Conservation (phyloP, 2,888 invertebrate genomes). For the Dryocosmus kuriphilus region DNA sequence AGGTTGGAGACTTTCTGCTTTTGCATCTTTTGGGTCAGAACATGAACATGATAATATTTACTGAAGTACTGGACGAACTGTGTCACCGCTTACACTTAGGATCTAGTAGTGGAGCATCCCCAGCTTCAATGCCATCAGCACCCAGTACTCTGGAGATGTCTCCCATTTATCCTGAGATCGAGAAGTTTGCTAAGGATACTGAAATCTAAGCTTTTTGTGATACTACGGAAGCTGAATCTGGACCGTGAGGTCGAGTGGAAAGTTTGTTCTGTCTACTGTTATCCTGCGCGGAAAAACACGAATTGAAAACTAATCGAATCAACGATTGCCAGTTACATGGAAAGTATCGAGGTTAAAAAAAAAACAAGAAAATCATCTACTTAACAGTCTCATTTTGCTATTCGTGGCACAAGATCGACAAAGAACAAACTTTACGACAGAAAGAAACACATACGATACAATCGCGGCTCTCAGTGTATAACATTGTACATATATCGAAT, state of each 20-base stretch:
- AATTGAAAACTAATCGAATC: conserved; percentile 53
- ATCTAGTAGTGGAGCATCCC: conserved; percentile 82
- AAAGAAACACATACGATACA: neutral
- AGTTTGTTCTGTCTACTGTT: conserved; percentile 45
- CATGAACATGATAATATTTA: conserved; percentile 89
- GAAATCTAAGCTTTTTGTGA: conserved; percentile 41
- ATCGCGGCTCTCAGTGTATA: neutral
- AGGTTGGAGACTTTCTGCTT: conserved; percentile 93
- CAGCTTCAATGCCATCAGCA: conserved; percentile 84
- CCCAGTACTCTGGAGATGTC: conserved; percentile 93
- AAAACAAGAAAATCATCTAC: neutral
- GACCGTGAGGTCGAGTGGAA: conserved; percentile 40
- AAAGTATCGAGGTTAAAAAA: neutral
- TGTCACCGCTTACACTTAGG: conserved; percentile 84
- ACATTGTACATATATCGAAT: conserved; percentile 12
- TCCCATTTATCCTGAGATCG: conserved; percentile 89
- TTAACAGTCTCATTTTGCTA: neutral
- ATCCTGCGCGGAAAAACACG: conserved; percentile 48
- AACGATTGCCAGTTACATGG: conserved; percentile 48
- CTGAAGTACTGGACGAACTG: conserved; percentile 89
- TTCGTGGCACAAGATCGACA: neutral
- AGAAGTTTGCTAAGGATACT: conserved; percentile 83
- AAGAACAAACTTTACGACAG: neutral
- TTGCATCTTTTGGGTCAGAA: conserved; percentile 92
- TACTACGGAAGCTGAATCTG: conserved; percentile 46